Evolutionary conservation across 1,140 invertebrate genomes (phyloP), one percentile per base, ranked within the genome.

Genomic region (Yoshiicerus persimilis): DNA sequence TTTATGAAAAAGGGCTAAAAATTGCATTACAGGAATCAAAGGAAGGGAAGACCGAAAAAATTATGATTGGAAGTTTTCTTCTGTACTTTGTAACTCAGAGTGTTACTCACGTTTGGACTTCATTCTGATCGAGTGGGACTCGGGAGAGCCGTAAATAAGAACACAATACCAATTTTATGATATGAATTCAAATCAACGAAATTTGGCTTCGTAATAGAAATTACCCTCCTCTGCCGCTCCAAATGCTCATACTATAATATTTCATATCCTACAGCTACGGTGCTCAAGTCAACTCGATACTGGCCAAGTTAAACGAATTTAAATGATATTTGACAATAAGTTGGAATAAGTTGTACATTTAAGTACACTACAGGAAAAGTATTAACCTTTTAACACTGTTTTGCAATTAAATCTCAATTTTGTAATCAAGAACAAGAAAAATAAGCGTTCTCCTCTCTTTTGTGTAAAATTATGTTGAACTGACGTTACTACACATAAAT

Each of bases 191-290:
- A 90, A 91, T 91, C 87, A 89, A 89, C 70, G n/a, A 88, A 89
- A 91, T 91, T 91, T 89, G 90, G 90, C 86, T 90, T 87, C 89
- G 84, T 90, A 90, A 90, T 90, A 90, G 90, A 90, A 90, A 90
- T 90, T 90, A 90, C 89, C 66, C 86, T 84, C 56, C 27, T 13
- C 23, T 62, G 1, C 39, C 39, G n/a, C n/a, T n/a, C n/a, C n/a
- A n/a, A n/a, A 56, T n/a, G 20, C 47, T 56, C 47, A 5, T n/a
- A 56, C 47, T 56, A n/a, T n/a, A n/a, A n/a, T n/a, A 16, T 5
- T n/a, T n/a, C 13, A 39, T 13, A 39, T 39, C 38, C 6, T 16
- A 1, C 56, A 11, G 20, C 20, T 10, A 1, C 10, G 20, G 56
- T n/a, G 56, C 56, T 64, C 20, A n/a, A n/a, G n/a, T n/a, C n/a